Conservation (phyloP, 2,113 vertebrate species). For the Xenotilapia flavipinnis region DNA sequence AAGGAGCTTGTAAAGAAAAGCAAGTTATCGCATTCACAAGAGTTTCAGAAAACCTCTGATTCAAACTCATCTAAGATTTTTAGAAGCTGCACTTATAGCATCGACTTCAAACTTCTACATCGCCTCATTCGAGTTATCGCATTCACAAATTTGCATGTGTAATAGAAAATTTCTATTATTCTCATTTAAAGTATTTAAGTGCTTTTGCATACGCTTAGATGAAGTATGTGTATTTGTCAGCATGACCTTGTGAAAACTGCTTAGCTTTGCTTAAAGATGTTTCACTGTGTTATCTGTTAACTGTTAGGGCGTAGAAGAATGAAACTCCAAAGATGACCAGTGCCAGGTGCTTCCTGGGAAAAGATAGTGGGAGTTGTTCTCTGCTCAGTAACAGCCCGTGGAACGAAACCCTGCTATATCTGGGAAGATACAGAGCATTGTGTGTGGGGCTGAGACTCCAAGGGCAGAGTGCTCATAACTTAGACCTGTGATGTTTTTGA, state of each 20-base stretch:
- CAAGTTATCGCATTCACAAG: not conserved
- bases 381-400: not conserved
- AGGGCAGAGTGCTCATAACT: not conserved
- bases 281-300: not conserved
- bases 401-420: not conserved
- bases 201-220: not conserved
- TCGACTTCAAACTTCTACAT: not conserved
- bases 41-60: not conserved
- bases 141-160: not conserved
- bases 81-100: not conserved
- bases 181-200: not conserved
- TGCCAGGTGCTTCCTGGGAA: not conserved
- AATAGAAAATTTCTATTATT: not conserved
- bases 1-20: not conserved
- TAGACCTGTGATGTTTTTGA: not conserved
- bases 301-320: not conserved
- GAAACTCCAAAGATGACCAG: not conserved
- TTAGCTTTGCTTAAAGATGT: not conserved
- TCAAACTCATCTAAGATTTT: not conserved
- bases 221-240: not conserved
- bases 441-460: not conserved
- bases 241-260: not conserved
- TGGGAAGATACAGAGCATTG: not conserved
- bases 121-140: not conserved
- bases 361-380: not conserved